Evolutionary conservation across 2,888 invertebrate genomes (phyloP).

Genomic region (Heliconius cydno): DNA sequence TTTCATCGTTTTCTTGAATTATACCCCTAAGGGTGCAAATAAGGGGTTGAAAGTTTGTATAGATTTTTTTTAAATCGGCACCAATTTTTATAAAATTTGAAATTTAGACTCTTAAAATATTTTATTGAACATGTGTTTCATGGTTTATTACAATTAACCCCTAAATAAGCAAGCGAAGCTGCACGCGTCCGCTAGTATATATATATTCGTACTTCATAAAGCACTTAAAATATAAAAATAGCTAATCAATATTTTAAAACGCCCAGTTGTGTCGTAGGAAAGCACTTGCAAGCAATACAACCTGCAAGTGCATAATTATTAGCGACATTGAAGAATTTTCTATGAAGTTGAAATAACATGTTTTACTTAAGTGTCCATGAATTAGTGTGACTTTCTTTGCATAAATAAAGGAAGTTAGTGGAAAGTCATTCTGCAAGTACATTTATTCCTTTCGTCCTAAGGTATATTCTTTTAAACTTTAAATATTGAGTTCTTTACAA

Average conservation of each 20-base stretch:
- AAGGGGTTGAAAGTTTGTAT: too few relatives aligned
- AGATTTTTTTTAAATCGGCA: too few relatives aligned
- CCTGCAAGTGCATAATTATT: conserved; percentile 43
- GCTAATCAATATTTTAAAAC: conserved; percentile 58
- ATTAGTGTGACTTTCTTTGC: background rate
- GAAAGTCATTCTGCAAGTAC: background rate
- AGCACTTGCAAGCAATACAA: conserved; percentile 52
- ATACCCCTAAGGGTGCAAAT: too few relatives aligned
- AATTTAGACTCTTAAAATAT: too few relatives aligned
- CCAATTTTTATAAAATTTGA: too few relatives aligned
- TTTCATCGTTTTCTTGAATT: too few relatives aligned
- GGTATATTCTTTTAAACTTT: background rate
- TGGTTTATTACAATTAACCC: too few relatives aligned
- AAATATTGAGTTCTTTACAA: background rate
- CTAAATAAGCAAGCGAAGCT: too few relatives aligned
- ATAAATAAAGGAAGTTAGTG: background rate
- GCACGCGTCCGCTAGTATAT: too few relatives aligned
- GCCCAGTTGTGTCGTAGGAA: conserved; percentile 60
- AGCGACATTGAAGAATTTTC: conserved; percentile 34
- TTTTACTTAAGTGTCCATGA: background rate
- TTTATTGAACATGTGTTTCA: too few relatives aligned
- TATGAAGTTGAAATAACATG: conserved; percentile 27
- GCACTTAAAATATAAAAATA: conserved; percentile 36
- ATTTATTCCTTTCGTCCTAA: background rate
- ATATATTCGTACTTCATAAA: background rate